phyloP scores from a whole-genome alignment of 2,888 invertebrate genomes.

The Camponotus fellah region DNA sequence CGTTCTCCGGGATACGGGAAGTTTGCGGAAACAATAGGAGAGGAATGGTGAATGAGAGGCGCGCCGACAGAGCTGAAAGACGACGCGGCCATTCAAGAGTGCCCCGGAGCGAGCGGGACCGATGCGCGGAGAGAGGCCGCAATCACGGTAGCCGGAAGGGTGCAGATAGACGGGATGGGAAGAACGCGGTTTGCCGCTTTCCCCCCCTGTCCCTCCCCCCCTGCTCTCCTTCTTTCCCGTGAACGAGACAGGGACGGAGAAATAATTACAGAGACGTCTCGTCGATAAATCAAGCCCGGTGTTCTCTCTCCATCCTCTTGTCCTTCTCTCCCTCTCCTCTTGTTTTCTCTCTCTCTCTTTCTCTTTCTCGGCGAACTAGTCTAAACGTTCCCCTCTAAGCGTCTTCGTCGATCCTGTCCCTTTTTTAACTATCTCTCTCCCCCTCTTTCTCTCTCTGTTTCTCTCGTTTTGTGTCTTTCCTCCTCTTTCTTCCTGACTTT shows the following conservation, averaged over 20 bases:
- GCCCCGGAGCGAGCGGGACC: constrained; percentile 72
- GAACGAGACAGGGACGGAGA: constrained; percentile 78
- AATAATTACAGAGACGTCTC: constrained; percentile 85
- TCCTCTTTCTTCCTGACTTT: constrained; percentile 45
- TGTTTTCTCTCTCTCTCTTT: constrained; percentile 27
- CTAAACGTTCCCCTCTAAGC: constrained; percentile 14
- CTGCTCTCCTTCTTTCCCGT: not conserved
- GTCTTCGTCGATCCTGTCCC: constrained; percentile 25
- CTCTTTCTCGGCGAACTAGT: constrained; percentile 4
- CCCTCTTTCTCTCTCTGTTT: constrained; percentile 33
- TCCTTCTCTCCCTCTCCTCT: constrained; percentile 48
- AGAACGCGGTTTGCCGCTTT: not conserved
- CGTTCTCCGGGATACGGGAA: constrained; percentile 22
- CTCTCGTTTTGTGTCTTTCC: constrained; percentile 49
- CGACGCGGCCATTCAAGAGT: constrained; percentile 74
- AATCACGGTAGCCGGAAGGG: constrained; percentile 83
- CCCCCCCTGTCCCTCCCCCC: not conserved
- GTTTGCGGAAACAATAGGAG: constrained; percentile 45
- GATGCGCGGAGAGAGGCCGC: constrained; percentile 66
- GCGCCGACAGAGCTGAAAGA: constrained; percentile 70
- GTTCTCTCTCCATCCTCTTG: constrained; percentile 71
- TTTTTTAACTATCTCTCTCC: constrained; percentile 43
- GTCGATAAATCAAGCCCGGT: constrained; percentile 84
- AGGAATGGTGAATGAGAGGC: constrained; percentile 67
- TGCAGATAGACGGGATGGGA: constrained; percentile 69